phyloP scores from a whole-genome alignment of 2,113 vertebrate species.

The Campylomormyrus numenius region DNA sequence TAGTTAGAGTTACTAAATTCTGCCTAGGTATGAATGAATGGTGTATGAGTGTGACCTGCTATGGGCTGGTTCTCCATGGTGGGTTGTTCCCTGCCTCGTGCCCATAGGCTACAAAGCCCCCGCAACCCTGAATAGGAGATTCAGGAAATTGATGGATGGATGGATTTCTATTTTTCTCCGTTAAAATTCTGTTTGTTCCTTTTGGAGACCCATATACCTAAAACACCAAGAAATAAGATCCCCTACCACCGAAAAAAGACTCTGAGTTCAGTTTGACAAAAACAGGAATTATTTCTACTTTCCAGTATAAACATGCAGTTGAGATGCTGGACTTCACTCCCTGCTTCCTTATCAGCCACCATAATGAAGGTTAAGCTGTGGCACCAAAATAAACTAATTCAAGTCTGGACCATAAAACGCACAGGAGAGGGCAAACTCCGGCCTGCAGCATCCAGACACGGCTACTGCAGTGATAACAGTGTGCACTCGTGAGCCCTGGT shows the following conservation, averaged over 20 bases:
- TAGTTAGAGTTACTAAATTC: neutral
- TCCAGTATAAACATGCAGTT: neutral
- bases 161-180: neutral
- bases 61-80: neutral
- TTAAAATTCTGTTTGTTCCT: neutral
- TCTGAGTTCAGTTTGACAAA: neutral
- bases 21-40: too few species aligned
- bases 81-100: neutral
- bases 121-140: neutral
- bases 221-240: neutral
- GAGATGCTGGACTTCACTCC: neutral
- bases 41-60: neutral
- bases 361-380: neutral
- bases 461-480: neutral
- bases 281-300: neutral
- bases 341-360: neutral
- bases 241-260: neutral
- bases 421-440: neutral
- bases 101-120: neutral
- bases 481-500: neutral
- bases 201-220: neutral
- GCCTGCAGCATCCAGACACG: neutral
- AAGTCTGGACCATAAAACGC: neutral
- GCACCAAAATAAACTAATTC: neutral
- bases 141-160: neutral